Conservation (phyloP, 1,140 invertebrate species). For the Phocides pigmalion region DNA sequence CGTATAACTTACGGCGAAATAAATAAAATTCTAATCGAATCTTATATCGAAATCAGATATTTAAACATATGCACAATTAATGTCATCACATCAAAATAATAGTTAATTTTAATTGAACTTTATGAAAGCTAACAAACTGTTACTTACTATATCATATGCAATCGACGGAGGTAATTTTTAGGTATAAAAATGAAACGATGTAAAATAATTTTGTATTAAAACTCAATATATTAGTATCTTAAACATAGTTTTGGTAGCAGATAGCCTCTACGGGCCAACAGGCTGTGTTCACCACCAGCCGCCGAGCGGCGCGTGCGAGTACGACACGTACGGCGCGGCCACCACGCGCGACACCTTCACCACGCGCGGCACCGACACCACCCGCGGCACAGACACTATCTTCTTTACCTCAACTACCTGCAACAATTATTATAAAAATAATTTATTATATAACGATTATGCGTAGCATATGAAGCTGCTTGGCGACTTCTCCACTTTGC, state of each 20-base stretch:
- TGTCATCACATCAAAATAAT: no score
- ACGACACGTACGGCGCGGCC: constrained; percentile 34
- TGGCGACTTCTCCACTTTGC: no score
- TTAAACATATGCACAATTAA: no score
- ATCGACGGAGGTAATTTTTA: no score
- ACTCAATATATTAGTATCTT: constrained; percentile 37
- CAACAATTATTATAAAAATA: constrained; percentile 1
- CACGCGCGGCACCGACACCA: constrained; percentile 52
- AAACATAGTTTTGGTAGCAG: constrained; percentile 40
- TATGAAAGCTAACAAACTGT: no score
- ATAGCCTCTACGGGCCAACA: constrained; percentile 31
- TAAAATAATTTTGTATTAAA: constrained; percentile 21
- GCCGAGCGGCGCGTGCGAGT: constrained; percentile 34
- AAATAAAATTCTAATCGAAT: no score
- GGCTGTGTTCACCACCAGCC: constrained; percentile 49
- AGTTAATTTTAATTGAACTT: no score
- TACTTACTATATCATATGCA: no score
- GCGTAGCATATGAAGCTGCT: no score
- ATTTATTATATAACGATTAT: not conserved
- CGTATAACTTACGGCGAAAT: no score
- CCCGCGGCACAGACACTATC: constrained; percentile 55
- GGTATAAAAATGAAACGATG: constrained; percentile 1
- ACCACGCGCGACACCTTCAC: constrained; percentile 51
- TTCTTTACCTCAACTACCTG: constrained; percentile 60
- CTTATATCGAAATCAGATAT: no score